These are phyloP conservation scores for Carlito syrichta DNA, from an alignment of 2,113 vertebrate genomes.

Conservation along the genomic window DNA sequence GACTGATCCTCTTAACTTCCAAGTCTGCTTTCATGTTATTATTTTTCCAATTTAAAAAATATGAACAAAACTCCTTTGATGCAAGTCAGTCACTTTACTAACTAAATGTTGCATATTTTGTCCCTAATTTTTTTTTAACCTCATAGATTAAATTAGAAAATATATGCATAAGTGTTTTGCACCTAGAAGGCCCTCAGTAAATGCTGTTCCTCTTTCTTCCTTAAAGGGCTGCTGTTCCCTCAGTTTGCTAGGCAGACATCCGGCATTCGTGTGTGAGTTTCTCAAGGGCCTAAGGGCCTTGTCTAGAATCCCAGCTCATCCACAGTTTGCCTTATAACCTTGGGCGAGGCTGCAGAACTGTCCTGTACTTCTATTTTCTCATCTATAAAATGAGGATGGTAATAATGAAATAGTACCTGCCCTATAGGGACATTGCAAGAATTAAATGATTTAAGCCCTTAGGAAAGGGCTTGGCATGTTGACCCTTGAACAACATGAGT, in stretches of 20 bases:
- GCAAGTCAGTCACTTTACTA: not conserved
- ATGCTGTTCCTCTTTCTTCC: not conserved
- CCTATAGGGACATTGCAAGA: not conserved
- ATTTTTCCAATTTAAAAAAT: conserved; percentile 15
- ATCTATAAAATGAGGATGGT: not conserved
- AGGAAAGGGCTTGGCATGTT: not conserved
- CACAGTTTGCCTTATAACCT: not conserved
- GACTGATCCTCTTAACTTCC: not conserved
- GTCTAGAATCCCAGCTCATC: too few species aligned
- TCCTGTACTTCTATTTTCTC: not conserved
- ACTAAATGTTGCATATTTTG: not conserved
- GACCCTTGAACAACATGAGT: not conserved
- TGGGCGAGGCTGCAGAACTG: not conserved
- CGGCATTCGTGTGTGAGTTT: not conserved
- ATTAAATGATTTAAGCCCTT: not conserved
- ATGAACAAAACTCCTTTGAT: not conserved
- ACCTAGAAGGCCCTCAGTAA: not conserved
- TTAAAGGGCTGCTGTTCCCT: not conserved
- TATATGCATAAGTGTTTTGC: not conserved
- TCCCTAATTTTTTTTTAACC: not conserved
- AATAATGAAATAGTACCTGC: not conserved
- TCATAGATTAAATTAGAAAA: conserved; percentile 27
- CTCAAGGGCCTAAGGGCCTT: not conserved
- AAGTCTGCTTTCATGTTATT: not conserved
- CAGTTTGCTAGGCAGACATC: not conserved